Conservation (phyloP, 2,888 invertebrate genomes). For the Pyrocoelia pectoralis region DNA sequence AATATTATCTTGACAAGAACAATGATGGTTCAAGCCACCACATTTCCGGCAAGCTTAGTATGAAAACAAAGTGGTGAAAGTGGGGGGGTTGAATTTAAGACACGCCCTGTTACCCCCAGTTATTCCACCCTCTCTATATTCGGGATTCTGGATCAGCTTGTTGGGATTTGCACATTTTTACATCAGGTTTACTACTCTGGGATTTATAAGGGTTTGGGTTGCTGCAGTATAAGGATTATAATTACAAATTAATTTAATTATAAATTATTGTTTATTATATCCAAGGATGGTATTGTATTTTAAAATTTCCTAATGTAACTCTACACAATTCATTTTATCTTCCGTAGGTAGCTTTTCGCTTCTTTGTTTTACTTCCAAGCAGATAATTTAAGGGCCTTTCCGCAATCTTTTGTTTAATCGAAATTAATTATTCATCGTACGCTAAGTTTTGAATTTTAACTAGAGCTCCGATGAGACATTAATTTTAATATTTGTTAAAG, state of each 20-base stretch:
- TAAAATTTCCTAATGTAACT: no score
- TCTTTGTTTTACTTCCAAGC: no score
- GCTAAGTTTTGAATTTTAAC: no score
- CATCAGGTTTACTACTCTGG: slow-evolving; percentile 27
- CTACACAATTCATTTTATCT: no score
- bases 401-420: no score
- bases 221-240: slow-evolving; percentile 2
- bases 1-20: slow-evolving; percentile 62
- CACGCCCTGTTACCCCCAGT: slow-evolving; percentile 42
- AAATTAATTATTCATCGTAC: no score
- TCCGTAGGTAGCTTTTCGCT: no score
- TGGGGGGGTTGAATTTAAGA: slow-evolving; percentile 47
- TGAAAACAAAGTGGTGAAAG: slow-evolving; percentile 60
- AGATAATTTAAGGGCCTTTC: no score
- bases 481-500: no score
- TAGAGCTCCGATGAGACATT: no score
- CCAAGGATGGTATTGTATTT: no score
- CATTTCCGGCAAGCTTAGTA: slow-evolving; percentile 60
- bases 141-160: slow-evolving; percentile 41
- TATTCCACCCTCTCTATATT: slow-evolving; percentile 50
- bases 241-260: slow-evolving; percentile 4
- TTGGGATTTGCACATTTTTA: slow-evolving; percentile 35
- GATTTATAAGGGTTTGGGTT: slow-evolving; percentile 19
- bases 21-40: slow-evolving; percentile 62
- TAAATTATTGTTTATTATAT: background rate